phyloP scores from a whole-genome alignment of 2,797 vertebrate species.

The Pristis pectinata region DNA sequence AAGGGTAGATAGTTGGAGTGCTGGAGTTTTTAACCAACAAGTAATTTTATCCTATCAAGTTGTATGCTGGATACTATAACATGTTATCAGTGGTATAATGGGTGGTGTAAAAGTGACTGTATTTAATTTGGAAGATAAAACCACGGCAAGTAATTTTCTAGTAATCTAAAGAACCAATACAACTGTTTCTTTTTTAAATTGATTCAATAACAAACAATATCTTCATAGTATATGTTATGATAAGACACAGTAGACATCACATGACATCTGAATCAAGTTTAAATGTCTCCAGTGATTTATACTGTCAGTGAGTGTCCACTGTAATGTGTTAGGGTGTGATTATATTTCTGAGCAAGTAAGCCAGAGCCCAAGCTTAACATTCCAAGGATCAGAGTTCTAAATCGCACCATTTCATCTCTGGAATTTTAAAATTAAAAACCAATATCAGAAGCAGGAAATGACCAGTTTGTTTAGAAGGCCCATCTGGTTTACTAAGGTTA shows the following conservation, averaged over 20 bases:
- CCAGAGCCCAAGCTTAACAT: no score
- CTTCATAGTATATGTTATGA: not conserved
- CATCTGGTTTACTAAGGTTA: no score
- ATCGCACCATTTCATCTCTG: no score
- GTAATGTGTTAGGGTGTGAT: not conserved
- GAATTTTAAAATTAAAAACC: no score
- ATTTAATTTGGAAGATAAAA: not conserved
- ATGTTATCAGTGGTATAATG: no score
- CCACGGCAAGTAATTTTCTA: not conserved
- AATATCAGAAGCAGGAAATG: no score
- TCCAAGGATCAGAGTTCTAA: no score
- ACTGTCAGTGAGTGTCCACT: not conserved
- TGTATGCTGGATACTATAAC: no score
- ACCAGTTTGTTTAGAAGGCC: no score
- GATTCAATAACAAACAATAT: not conserved
- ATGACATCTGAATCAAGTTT: not conserved
- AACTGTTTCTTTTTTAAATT: not conserved
- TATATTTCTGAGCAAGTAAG: no score
- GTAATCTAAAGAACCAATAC: not conserved
- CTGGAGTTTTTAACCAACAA: no score
- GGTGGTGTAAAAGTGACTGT: not conserved
- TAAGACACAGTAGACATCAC: not conserved
- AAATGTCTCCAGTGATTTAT: not conserved
- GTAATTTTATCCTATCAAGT: not conserved
- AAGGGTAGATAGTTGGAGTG: not conserved